Percentiles rank a stretch among this genome's conserved stretches.
phyloP scores from a whole-genome alignment of 1,140 invertebrate species.

The Radopholus similis region DNA sequence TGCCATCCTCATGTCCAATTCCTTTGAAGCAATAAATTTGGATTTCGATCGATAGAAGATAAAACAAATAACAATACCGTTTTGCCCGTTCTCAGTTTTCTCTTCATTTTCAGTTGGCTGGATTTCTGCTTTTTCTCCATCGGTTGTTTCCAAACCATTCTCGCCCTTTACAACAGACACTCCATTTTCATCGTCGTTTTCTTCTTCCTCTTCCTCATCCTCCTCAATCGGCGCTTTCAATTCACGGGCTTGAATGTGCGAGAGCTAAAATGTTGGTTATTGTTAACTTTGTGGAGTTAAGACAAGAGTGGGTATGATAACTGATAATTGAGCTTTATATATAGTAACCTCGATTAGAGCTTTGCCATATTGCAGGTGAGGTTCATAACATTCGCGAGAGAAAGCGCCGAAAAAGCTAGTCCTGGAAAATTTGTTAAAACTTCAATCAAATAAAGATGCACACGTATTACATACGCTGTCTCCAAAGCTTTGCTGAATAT shows the following conservation, averaged over 20 bases:
- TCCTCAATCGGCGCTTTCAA: slow-evolving; percentile 3
- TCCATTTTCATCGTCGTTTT: neutral
- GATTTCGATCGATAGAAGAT: no score
- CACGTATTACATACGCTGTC: slow-evolving; percentile 14
- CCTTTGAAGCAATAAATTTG: no score
- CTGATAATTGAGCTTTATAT: neutral
- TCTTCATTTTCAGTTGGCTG: slow-evolving; percentile 5
- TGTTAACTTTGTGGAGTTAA: neutral
- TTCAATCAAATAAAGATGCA: neutral
- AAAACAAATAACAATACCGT: neutral
- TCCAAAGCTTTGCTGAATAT: slow-evolving; percentile 14
- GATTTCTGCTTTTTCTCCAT: neutral
- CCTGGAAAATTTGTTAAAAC: slow-evolving; percentile 4
- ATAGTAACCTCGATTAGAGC: slow-evolving; percentile 2
- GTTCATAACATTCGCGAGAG: slow-evolving; percentile 16
- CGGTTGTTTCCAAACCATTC: neutral
- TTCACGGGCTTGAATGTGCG: slow-evolving; percentile 10
- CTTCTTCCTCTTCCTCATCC: slow-evolving; percentile 5
- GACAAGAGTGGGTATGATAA: no score
- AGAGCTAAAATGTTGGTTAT: neutral
- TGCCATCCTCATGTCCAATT: neutral
- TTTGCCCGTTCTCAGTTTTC: neutral
- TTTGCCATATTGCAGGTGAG: slow-evolving; percentile 21
- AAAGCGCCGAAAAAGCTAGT: slow-evolving; percentile 20
- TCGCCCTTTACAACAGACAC: neutral